Percentiles rank a stretch among this genome's conserved stretches.
These are phyloP conservation scores for Pipistrellus nathusii DNA, from an alignment of 2,797 vertebrate species.

Conservation along the genomic window DNA sequence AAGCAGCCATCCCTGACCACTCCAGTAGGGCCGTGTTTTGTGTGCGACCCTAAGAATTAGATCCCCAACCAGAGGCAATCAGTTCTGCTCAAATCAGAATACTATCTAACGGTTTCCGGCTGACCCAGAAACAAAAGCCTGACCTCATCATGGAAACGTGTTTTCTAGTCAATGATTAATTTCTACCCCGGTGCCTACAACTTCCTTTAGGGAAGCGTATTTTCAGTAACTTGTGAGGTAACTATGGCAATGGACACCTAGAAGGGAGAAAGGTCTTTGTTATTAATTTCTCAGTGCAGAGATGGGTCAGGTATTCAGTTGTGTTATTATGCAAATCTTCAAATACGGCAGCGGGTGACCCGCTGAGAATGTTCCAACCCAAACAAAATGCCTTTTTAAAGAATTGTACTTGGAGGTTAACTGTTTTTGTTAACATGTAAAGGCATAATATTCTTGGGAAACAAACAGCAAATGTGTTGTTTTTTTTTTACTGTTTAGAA, in stretches of 20 bases:
- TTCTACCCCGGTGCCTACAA: conserved; percentile 59
- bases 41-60: conserved; percentile 29
- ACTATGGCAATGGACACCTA: conserved; percentile 73
- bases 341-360: conserved; percentile 61
- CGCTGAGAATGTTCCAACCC: conserved; percentile 71
- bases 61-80: conserved; percentile 52
- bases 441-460: conserved; percentile 58
- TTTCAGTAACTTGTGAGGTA: conserved; percentile 66
- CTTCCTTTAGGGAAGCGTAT: conserved; percentile 76
- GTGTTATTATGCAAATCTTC: conserved; percentile 74
- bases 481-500: conserved; percentile 47
- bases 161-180: conserved; percentile 79
- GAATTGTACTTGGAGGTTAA: conserved; percentile 60
- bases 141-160: conserved; percentile 78
- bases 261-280: conserved; percentile 69
- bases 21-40: conserved; percentile 50
- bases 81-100: conserved; percentile 68
- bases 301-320: conserved; percentile 62
- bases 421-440: conserved; percentile 71
- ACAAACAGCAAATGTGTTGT: conserved; percentile 29
- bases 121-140: conserved; percentile 79
- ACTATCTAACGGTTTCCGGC: conserved; percentile 53
- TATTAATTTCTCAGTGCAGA: conserved; percentile 74
- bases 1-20: background rate
- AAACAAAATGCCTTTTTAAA: conserved; percentile 66